Evolutionary conservation across 1,140 invertebrate genomes (phyloP).

Genomic region (Lysiphlebus fabarum): DNA sequence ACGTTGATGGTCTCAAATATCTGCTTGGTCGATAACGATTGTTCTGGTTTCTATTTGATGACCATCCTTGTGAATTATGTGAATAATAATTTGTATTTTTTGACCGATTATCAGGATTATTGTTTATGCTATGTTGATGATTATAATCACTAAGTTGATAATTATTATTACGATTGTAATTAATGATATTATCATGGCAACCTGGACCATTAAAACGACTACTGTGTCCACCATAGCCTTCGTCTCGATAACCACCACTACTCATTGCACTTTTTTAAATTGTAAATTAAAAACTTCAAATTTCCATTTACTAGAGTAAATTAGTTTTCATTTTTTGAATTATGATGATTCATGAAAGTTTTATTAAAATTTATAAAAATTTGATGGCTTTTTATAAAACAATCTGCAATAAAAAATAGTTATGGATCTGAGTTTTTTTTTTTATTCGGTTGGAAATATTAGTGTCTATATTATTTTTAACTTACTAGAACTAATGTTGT

Average conservation of each 20-base stretch:
- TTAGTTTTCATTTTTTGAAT: slow-evolving; percentile 1
- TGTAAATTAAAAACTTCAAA: not conserved
- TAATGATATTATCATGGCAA: slow-evolving; percentile 8
- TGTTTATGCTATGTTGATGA: too few relatives aligned
- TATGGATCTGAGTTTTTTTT: too few relatives aligned
- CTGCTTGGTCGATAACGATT: not conserved
- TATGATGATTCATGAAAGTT: not conserved
- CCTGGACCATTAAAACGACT: slow-evolving; percentile 27
- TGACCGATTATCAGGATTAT: too few relatives aligned
- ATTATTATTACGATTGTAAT: slow-evolving; percentile 21
- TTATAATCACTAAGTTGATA: not conserved
- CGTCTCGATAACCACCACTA: slow-evolving; percentile 35
- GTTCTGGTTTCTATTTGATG: too few relatives aligned
- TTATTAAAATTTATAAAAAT: too few relatives aligned
- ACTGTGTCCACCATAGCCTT: slow-evolving; percentile 34
- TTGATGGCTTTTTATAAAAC: too few relatives aligned
- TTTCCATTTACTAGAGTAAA: too few relatives aligned
- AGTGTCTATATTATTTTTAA: too few relatives aligned
- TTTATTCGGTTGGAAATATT: not conserved
- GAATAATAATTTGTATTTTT: too few relatives aligned
- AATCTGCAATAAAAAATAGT: too few relatives aligned
- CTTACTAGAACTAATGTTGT: too few relatives aligned
- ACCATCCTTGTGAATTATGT: too few relatives aligned
- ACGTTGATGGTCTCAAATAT: not conserved
- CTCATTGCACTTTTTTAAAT: slow-evolving; percentile 37